Conservation (phyloP, 1,140 invertebrate genomes). For the Drosophila cardini region DNA sequence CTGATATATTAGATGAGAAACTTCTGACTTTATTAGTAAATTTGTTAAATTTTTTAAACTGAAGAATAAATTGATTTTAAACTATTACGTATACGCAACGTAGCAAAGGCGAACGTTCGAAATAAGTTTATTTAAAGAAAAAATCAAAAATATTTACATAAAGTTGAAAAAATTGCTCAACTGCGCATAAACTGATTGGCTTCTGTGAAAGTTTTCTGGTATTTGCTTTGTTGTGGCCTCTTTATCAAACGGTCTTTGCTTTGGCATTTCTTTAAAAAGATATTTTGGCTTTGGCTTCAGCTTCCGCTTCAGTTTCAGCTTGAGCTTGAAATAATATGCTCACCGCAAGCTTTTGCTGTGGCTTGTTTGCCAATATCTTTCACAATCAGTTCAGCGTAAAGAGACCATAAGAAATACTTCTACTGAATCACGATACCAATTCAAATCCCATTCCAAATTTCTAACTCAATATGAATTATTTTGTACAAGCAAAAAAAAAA, state of each 20-base stretch:
- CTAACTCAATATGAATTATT: neutral
- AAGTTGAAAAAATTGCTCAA: conserved; percentile 16
- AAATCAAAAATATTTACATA: neutral
- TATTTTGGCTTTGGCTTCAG: conserved; percentile 19
- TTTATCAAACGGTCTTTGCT: conserved; percentile 20
- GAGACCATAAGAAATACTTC: conserved; percentile 7
- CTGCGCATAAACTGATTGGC: conserved; percentile 31
- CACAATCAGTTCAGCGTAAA: conserved; percentile 25
- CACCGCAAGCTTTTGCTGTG: conserved; percentile 78
- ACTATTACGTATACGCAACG: conserved; percentile 41
- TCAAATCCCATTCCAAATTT: conserved; percentile 10
- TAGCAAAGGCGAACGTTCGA: conserved; percentile 4
- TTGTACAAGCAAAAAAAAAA: neutral
- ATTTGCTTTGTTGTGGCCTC: conserved; percentile 52
- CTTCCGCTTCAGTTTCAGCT: no score
- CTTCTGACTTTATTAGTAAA: neutral
- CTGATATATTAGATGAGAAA: no score
- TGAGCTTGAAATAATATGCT: conserved; percentile 66
- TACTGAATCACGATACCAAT: conserved; percentile 33
- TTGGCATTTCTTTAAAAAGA: conserved; percentile 57
- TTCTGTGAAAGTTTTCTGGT: conserved; percentile 32
- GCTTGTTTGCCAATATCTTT: conserved; percentile 60
- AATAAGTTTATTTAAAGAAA: conserved; percentile 17
- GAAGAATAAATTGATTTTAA: conserved; percentile 32
- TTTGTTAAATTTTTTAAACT: neutral